These are phyloP conservation scores for Lanistes nyassanus DNA, from an alignment of 1,140 invertebrate genomes.

Conservation along the genomic window DNA sequence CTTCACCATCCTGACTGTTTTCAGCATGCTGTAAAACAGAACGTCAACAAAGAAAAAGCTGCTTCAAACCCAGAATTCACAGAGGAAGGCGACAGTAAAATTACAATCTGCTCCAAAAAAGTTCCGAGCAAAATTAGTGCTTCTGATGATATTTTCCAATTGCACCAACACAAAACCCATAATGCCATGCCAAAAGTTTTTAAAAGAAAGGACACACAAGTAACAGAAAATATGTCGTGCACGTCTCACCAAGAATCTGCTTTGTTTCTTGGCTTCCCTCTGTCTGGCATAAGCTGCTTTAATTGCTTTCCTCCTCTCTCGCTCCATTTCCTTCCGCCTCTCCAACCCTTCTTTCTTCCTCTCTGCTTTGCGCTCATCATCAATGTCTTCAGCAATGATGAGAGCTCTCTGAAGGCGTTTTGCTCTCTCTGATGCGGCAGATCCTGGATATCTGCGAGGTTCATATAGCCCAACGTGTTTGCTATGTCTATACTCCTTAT, in stretches of 20 bases:
- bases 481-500: no score
- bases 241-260: slow-evolving; percentile 32
- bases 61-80: no score
- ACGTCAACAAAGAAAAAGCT: no score
- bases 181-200: not conserved
- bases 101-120: no score
- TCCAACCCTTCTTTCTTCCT: slow-evolving; percentile 43
- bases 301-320: slow-evolving; percentile 58
- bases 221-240: not conserved
- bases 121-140: not conserved
- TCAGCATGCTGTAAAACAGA: slow-evolving; percentile 31
- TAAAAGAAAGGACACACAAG: not conserved
- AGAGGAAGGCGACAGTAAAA: no score
- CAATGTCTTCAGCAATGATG: slow-evolving; percentile 48
- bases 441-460: slow-evolving; percentile 38
- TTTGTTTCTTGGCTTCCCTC: slow-evolving; percentile 54
- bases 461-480: no score
- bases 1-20: slow-evolving; percentile 25
- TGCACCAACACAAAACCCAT: not conserved
- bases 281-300: slow-evolving; percentile 56
- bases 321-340: slow-evolving; percentile 58
- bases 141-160: no score
- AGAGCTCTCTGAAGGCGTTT: slow-evolving; percentile 40
- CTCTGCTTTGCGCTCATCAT: slow-evolving; percentile 49
- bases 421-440: slow-evolving; percentile 51